Evolutionary conservation across 2,797 vertebrate species (phyloP).

Genomic region (Characodon lateralis): DNA sequence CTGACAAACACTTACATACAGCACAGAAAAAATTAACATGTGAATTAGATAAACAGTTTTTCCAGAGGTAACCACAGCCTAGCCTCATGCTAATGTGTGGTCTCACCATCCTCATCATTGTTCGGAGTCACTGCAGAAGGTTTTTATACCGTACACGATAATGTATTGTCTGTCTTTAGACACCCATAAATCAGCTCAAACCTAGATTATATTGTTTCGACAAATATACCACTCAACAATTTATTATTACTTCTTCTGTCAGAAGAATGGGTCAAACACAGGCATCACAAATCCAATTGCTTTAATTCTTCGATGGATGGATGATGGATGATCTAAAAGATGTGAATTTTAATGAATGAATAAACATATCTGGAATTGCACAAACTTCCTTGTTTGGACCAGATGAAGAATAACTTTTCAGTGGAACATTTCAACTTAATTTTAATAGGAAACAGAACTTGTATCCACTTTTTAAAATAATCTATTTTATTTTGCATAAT

Average conservation of each 20-base stretch:
- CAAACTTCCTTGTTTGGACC: constrained; percentile 12
- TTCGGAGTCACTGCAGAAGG: constrained; percentile 17
- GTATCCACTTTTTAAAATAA: constrained; percentile 19
- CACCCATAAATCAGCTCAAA: constrained; percentile 26
- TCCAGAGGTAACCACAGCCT: constrained; percentile 26
- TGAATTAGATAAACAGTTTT: constrained; percentile 28
- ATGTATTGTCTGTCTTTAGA: constrained; percentile 30
- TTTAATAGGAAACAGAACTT: not conserved
- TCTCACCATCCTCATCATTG: constrained; percentile 8
- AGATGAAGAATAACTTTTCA: constrained; percentile 20
- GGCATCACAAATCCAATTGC: constrained; percentile 61
- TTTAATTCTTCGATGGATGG: constrained; percentile 55
- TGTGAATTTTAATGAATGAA: constrained; percentile 35
- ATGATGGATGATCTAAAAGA: constrained; percentile 28
- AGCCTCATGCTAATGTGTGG: constrained; percentile 2
- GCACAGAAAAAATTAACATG: constrained; percentile 18
- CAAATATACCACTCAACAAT: not conserved
- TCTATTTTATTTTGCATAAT: constrained; percentile 9
- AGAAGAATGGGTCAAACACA: constrained; percentile 35
- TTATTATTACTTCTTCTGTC: constrained; percentile 10
- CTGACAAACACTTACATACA: constrained; percentile 19
- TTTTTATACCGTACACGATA: constrained; percentile 15
- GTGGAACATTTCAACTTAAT: not conserved
- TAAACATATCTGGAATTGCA: constrained; percentile 9
- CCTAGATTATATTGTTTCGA: constrained; percentile 10